phyloP scores from a whole-genome alignment of 2,797 vertebrate genomes.

The Huso huso region DNA sequence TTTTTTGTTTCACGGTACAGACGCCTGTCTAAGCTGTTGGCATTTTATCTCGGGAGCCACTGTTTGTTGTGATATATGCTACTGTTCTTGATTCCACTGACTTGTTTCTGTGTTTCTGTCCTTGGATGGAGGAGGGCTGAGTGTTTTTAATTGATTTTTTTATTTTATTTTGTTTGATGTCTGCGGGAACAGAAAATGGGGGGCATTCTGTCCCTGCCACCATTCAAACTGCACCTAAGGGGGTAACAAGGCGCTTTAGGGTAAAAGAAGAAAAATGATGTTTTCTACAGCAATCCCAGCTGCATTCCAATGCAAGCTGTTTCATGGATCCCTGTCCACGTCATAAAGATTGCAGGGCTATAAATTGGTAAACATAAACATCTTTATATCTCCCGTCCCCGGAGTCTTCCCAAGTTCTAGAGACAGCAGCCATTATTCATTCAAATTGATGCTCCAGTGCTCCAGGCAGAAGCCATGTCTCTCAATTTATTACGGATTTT shows the following conservation, averaged over 20 bases:
- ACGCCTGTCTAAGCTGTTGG: too few relatives aligned
- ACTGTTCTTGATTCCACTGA: too few relatives aligned
- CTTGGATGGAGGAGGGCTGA: too few relatives aligned
- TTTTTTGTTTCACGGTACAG: too few relatives aligned
- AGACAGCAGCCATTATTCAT: constrained; percentile 4
- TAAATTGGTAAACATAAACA: too few relatives aligned
- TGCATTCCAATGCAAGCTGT: not conserved
- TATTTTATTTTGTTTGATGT: too few relatives aligned
- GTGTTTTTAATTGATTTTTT: too few relatives aligned
- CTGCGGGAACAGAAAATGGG: too few relatives aligned
- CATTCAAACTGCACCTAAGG: constrained; percentile 31
- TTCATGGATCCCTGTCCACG: constrained; percentile 6
- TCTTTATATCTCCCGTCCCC: not conserved
- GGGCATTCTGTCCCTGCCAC: too few relatives aligned
- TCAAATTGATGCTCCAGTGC: not conserved
- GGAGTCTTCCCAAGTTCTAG: not conserved
- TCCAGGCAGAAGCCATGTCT: not conserved
- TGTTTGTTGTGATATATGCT: too few relatives aligned
- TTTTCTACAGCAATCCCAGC: not conserved
- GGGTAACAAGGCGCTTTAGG: constrained; percentile 18
- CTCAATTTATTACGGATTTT: constrained; percentile 12
- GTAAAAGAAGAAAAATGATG: constrained; percentile 39
- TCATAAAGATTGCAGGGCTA: not conserved
- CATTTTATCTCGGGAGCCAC: too few relatives aligned
- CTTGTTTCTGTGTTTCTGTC: too few relatives aligned